Evolutionary conservation across 92 coral and sea anemone species (phyloP), one percentile per base, ranked within the genome.

Genomic region (Paragorgia papillata): DNA sequence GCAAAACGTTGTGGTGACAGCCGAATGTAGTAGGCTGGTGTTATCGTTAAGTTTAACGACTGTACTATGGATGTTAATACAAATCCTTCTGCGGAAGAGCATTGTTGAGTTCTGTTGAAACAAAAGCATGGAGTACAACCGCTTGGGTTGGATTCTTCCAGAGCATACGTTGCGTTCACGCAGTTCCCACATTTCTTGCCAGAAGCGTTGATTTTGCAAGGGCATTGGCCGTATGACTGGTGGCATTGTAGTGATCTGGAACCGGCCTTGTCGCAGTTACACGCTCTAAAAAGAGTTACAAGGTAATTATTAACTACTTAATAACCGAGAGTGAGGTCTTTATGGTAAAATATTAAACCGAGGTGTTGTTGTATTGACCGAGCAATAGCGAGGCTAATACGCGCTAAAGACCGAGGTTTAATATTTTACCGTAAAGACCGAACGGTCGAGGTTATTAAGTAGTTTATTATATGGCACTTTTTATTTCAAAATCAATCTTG

Each of bases 81-180:
- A 61, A 83, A 91, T 54, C 88, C 89, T 19, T 48, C 60, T 1
- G 97, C 94, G 17, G 98, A 89, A 20, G 90, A 77, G 28, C 98
- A 94, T 14, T 46, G 50, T 21, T 28, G 63, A 1, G 97, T 88
- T 39, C 98, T 83, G 62, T 84, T 86, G 68, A 80, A 94, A 67
- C 98, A 91, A 74, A 60, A 94, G 68, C 98, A 91, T 1, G 97
- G 98, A 12, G 97, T 76, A 61, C 98, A 94, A 9, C 98, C 98
- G 59, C 86, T 82, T 24, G 98, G 98, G 61, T 94, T 94, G 66
- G 76, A 39, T 9, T 58, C 66, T 59, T 91, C 98, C 62, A 89
- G 49, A 44, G 89, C 79, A 85, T 73, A 91, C 12, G 93, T 91
- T 35, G 94, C 90, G 55, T 35, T 64, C 21, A 66, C 83, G 76